Percentiles rank a stretch among this genome's conserved stretches.
These are phyloP conservation scores for Orchesella cincta DNA, from an alignment of 1,140 invertebrate species.

Conservation along the genomic window DNA sequence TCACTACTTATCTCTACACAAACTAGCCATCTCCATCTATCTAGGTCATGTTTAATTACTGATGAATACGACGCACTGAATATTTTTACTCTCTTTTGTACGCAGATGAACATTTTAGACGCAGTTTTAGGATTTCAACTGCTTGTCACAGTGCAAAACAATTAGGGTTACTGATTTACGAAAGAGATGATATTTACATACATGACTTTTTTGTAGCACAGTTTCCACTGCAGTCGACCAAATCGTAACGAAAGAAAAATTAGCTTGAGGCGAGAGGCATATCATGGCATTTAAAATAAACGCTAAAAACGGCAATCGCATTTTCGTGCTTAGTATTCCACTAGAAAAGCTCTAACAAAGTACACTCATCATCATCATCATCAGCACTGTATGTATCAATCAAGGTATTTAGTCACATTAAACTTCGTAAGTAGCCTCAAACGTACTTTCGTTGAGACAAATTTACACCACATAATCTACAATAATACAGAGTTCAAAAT, in stretches of 20 bases:
- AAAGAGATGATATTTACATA: not conserved
- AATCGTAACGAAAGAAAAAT: not conserved
- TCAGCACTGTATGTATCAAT: no score
- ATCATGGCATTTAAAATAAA: no score
- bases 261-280: not conserved
- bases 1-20: no score
- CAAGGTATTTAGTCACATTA: no score
- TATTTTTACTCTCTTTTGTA: not conserved
- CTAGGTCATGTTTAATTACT: conserved; percentile 12
- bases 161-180: not conserved
- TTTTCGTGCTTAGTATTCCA: no score
- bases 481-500: no score
- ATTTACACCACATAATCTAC: no score
- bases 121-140: not conserved
- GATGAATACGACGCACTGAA: not conserved
- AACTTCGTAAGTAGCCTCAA: no score
- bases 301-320: no score
- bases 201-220: not conserved
- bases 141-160: not conserved
- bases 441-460: no score
- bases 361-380: no score
- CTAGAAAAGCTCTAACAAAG: no score
- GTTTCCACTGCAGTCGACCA: not conserved
- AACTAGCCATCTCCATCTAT: not conserved
- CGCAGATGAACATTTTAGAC: not conserved